Base-by-base conservation (phyloP, 2,797 vertebrate genomes). In the Serranus cabrilla region DNA sequence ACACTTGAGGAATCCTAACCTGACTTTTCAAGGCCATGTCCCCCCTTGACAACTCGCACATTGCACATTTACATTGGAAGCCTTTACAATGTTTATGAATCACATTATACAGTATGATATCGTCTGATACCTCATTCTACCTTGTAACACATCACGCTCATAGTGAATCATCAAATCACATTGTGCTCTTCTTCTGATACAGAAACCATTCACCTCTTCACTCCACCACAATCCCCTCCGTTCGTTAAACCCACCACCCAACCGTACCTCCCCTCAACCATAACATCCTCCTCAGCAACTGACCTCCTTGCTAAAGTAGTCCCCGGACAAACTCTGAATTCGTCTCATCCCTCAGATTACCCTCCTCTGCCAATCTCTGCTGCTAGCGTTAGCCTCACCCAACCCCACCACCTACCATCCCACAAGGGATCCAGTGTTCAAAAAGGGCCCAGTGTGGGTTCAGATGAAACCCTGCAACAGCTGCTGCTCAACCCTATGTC, bases 311-410 rank as follows among this genome's bases (percentile, higher is more conserved):
- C 21, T 40, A n/a, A 55, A 23, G 5, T 37, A 21, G 47, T 69
- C 27, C 43, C 20, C 17, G 21, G 21, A 72, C 62, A 72, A 69
- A 40, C 66, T 69, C 49, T 56, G 11, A 60, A 63, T 61, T 43
- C 4, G 0, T 74, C 31, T 75, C 71, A 18, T 56, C 51, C 74
- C 39, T 58, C 56, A 74, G 76, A 80, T 71, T 11, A 0, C 27
- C 49, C 61, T 39, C 31, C 57, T 74, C 17, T 54, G 20, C 37
- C 58, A 51, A 71, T 40, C 43, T 37, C 76, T 71, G 31, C 63
- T 71, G 16, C 69, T 62, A 66, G 76, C 46, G n/a, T 61, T 79
- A 85, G 68, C 71, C 65, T 65, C 47, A 25, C 49, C 52, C 68
- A 64, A 13, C 62, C 63, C 46, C 62, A 71, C 13, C 74, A 64